Conservation (phyloP, 2,797 vertebrate genomes). For the Tamandua tetradactyla region DNA sequence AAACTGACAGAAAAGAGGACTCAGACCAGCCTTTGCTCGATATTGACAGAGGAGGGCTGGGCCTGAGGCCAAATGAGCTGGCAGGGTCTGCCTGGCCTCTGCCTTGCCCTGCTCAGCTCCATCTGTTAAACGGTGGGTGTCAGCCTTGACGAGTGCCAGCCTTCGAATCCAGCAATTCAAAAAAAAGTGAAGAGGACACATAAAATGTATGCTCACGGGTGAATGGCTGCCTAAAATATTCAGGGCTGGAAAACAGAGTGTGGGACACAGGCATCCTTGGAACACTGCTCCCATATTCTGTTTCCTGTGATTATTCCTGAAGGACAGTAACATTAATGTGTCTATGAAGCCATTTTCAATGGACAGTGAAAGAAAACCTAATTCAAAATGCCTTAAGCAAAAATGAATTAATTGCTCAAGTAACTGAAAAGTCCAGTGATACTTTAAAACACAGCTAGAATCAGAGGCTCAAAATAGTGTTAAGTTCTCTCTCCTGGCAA, state of each 20-base stretch:
- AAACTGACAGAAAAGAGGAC: neutral
- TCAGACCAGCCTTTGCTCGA: neutral
- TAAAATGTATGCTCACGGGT: neutral
- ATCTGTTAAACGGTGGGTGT: slow-evolving; percentile 75
- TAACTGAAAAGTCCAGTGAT: slow-evolving; percentile 1
- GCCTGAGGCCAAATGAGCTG: slow-evolving; percentile 76
- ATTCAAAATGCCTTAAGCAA: slow-evolving; percentile 47
- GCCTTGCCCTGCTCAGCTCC: slow-evolving; percentile 71
- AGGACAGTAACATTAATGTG: slow-evolving; percentile 4
- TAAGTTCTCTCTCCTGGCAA: neutral
- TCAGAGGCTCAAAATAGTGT: neutral
- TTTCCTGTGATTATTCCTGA: slow-evolving; percentile 32
- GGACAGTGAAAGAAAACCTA: slow-evolving; percentile 36
- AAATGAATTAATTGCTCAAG: slow-evolving; percentile 31
- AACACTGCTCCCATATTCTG: neutral
- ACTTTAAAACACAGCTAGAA: slow-evolving; percentile 1
- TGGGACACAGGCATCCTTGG: neutral
- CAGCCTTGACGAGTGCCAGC: slow-evolving; percentile 69
- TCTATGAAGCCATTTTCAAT: slow-evolving; percentile 15
- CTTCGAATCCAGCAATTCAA: slow-evolving; percentile 50
- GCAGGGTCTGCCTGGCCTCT: slow-evolving; percentile 74
- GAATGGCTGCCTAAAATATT: slow-evolving; percentile 35
- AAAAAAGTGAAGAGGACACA: slow-evolving; percentile 44
- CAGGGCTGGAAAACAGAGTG: neutral
- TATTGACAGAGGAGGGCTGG: slow-evolving; percentile 56